phyloP scores from a whole-genome alignment of 1,140 invertebrate species.

The Penaeus indicus region DNA sequence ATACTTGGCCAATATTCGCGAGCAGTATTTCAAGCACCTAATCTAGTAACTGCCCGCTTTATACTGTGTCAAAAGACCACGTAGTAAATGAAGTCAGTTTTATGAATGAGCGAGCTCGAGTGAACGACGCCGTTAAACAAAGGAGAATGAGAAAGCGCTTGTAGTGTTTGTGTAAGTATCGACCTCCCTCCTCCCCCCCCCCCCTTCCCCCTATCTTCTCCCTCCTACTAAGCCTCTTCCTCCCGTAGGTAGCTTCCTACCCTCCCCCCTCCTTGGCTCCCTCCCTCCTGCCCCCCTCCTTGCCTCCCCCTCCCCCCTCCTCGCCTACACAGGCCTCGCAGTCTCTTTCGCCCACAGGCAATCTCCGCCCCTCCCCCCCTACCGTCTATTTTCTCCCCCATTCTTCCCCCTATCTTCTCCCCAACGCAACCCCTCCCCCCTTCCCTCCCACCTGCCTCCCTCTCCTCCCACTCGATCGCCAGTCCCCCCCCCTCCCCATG shows the following conservation, averaged over 20 bases:
- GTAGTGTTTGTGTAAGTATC: too few relatives aligned
- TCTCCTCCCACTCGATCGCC: not conserved
- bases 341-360: too few relatives aligned
- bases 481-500: not conserved
- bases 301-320: not conserved
- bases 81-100: too few relatives aligned
- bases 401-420: not conserved
- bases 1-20: too few relatives aligned
- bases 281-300: not conserved
- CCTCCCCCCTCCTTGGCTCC: not conserved
- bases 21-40: too few relatives aligned
- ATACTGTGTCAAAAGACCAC: too few relatives aligned
- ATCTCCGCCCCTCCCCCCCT: not conserved
- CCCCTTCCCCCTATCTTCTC: not conserved
- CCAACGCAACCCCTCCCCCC: not conserved
- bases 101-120: too few relatives aligned
- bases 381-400: not conserved
- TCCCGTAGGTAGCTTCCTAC: not conserved
- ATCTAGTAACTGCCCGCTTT: too few relatives aligned
- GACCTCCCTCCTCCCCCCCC: not conserved
- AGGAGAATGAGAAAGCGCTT: too few relatives aligned
- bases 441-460: not conserved
- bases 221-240: not conserved
- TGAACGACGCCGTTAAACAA: too few relatives aligned
- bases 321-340: not conserved